Percentiles rank a stretch among this genome's conserved stretches.
These are phyloP conservation scores for Cordilura impudica DNA, from an alignment of 2,888 invertebrate species.

Conservation along the genomic window DNA sequence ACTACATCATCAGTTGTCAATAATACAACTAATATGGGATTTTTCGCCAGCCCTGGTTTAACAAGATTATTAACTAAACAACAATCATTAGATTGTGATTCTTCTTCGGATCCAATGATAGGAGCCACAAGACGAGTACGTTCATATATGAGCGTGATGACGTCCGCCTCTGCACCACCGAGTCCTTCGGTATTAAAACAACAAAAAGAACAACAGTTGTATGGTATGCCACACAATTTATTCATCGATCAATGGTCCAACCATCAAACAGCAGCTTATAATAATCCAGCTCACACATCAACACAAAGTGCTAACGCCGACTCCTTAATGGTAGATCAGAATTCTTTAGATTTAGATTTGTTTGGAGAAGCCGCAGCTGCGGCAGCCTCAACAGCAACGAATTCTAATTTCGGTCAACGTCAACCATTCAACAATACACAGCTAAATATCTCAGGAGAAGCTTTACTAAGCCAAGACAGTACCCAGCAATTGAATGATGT, in stretches of 20 bases:
- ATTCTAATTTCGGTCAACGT: slow-evolving; percentile 33
- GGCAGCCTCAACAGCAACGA: slow-evolving; percentile 39
- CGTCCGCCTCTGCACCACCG: slow-evolving; percentile 82
- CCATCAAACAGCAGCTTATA: slow-evolving; percentile 20
- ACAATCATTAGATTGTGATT: slow-evolving; percentile 73
- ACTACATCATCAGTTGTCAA: slow-evolving; percentile 11
- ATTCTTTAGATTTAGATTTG: slow-evolving; percentile 74
- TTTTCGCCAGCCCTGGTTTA: slow-evolving; percentile 88
- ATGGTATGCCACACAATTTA: slow-evolving; percentile 48
- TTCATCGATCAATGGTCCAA: slow-evolving; percentile 51
- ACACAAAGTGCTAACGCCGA: slow-evolving; percentile 38
- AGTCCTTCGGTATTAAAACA: slow-evolving; percentile 80
- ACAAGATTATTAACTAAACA: slow-evolving; percentile 80
- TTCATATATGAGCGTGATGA: slow-evolving; percentile 70
- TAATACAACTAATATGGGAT: slow-evolving; percentile 15
- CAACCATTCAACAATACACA: slow-evolving; percentile 59
- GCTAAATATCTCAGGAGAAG: background rate
- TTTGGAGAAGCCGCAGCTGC: slow-evolving; percentile 65
- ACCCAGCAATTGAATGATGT: slow-evolving; percentile 58
- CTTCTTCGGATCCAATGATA: slow-evolving; percentile 74
- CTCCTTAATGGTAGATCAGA: slow-evolving; percentile 70
- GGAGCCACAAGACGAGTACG: slow-evolving; percentile 72
- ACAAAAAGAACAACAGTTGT: slow-evolving; percentile 64
- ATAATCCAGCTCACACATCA: slow-evolving; percentile 48
- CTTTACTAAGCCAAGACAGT: slow-evolving; percentile 31